Evolutionary conservation across 2,888 invertebrate species (phyloP).

Genomic region (Neria commutata): DNA sequence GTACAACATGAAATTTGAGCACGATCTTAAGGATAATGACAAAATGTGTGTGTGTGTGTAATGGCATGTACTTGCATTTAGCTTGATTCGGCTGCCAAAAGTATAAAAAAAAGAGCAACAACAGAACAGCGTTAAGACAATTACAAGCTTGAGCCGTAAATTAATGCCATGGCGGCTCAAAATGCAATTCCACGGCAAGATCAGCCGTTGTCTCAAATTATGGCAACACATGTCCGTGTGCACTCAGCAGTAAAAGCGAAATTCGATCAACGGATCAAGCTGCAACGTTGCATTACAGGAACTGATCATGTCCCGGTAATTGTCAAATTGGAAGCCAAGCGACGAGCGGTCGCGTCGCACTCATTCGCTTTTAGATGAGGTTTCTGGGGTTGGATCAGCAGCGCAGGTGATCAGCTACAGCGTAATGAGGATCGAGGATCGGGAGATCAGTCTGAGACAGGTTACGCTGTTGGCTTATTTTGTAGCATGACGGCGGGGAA

Average conservation of each 20-base stretch:
- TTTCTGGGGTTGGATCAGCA: not conserved
- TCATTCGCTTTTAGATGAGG: not conserved
- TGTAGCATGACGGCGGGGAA: not conserved
- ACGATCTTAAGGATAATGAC: constrained; percentile 18
- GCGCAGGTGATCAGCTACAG: not conserved
- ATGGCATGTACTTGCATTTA: not conserved
- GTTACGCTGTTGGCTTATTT: not conserved
- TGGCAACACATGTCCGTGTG: not conserved
- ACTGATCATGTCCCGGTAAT: not conserved
- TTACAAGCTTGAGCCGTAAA: constrained; percentile 35
- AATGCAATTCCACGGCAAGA: constrained; percentile 32
- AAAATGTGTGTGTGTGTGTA: constrained; percentile 3
- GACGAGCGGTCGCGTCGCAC: too few relatives aligned
- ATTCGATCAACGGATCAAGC: too few relatives aligned
- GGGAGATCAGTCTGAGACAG: too few relatives aligned
- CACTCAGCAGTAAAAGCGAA: too few relatives aligned
- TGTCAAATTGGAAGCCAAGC: not conserved
- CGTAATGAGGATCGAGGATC: not conserved
- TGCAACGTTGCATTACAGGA: too few relatives aligned
- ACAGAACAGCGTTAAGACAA: constrained; percentile 38
- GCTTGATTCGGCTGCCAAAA: not conserved
- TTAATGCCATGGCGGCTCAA: constrained; percentile 35
- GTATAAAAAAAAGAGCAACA: too few relatives aligned
- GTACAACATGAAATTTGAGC: constrained; percentile 10
- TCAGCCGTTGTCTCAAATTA: not conserved